Evolutionary conservation across 2,113 vertebrate species (phyloP), one percentile per base, ranked within the genome.

Genomic region (Tachysurus vachellii): DNA sequence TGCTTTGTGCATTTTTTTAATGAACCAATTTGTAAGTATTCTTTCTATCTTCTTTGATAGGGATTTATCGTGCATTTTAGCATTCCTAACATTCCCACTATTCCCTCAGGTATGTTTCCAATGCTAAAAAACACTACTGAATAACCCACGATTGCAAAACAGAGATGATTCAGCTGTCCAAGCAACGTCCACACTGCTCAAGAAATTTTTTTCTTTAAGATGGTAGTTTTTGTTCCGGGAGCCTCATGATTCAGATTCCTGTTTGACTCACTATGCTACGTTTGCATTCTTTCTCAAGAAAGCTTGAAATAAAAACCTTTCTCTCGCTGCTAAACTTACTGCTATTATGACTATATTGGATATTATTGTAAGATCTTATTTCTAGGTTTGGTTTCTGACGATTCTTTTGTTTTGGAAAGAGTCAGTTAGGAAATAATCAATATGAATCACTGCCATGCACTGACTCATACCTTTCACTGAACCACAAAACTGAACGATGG

Each of bases 71-170:
- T 80, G 59, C 4, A 44, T 57, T 13, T 57, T 56, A 84, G 54
- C 68, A n/a, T 75, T 84, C 83, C 54, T 59, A 44, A 42, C 73
- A 76, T 79, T 79, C 75, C 83, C 36, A 44, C 47, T 6, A 71
- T 75, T 59, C 54, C 53, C 31, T 59, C 54, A 44, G 53, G 66
- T 26, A 73, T 16, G 61, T 26, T 0, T 73, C 53, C 5, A 13
- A 28, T 9, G 59, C 31, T 44, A n/a, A 23, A 21, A 44, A 64
- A 62, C 21, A 28, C 75, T 54, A 53, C 26, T 1, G 50, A 54
- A 79, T 10, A 79, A 17, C 26, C 6, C 1, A 13, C 0, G 13
- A n/a, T 23, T 73, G 70, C 28, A 42, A 47, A 54, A 50, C 54
- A 47, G 28, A 84, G 11, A 84, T 73, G 68, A 84, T 47, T 61